phyloP scores from a whole-genome alignment of 2,888 invertebrate genomes.

The Tetanocera ferruginea region DNA sequence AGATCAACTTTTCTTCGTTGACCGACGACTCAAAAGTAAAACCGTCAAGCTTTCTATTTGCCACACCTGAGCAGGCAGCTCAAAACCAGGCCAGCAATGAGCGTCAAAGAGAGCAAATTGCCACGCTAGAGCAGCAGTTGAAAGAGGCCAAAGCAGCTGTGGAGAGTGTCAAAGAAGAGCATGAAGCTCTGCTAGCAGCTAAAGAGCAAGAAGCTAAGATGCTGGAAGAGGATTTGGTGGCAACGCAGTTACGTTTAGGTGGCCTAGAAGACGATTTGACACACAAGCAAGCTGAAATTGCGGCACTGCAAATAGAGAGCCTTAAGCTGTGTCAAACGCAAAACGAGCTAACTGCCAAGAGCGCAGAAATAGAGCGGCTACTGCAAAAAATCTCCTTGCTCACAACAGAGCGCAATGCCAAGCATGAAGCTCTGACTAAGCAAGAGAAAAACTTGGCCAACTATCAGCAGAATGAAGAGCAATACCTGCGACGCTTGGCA shows the following conservation, averaged over 20 bases:
- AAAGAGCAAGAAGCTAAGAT: constrained; percentile 48
- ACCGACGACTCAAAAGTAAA: constrained; percentile 68
- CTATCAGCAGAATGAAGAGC: constrained; percentile 60
- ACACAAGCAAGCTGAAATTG: constrained; percentile 52
- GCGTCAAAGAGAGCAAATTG: constrained; percentile 51
- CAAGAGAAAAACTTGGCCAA: constrained; percentile 60
- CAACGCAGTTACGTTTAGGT: constrained; percentile 52
- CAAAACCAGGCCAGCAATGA: neutral
- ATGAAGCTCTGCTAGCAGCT: constrained; percentile 39
- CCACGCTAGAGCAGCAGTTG: constrained; percentile 46
- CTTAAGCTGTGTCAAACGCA: constrained; percentile 46
- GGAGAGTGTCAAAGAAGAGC: constrained; percentile 45
- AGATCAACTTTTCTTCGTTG: constrained; percentile 70
- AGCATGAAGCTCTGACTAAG: constrained; percentile 61
- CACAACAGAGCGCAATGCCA: constrained; percentile 59
- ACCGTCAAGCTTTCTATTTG: neutral
- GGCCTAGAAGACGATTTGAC: constrained; percentile 56
- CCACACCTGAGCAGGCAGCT: constrained; percentile 34
- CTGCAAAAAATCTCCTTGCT: constrained; percentile 50
- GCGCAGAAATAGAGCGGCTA: constrained; percentile 49
- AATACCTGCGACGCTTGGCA: constrained; percentile 55
- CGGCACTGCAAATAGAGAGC: constrained; percentile 43
- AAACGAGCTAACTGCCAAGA: constrained; percentile 46
- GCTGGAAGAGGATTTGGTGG: constrained; percentile 52
- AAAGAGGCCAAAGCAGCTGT: constrained; percentile 52